These are phyloP conservation scores for Sebastolobus altivelis DNA, from an alignment of 2,797 vertebrate species.

Conservation along the genomic window DNA sequence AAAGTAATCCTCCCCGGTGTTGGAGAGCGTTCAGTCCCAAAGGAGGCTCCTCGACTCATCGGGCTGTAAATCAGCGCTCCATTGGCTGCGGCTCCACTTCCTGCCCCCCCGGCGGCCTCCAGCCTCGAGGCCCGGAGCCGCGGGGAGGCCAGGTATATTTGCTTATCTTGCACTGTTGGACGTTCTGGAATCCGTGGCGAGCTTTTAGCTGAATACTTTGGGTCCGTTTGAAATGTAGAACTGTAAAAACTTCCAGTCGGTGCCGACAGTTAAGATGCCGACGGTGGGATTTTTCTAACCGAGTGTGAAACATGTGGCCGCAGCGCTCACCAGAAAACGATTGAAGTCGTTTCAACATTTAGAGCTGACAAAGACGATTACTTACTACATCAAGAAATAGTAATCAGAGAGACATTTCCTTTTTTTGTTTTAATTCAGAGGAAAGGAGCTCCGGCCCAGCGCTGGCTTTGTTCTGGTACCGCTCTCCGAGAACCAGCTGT, in stretches of 20 bases:
- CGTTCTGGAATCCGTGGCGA: constrained; percentile 15
- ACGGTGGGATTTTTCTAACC: constrained; percentile 39
- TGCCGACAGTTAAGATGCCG: constrained; percentile 19
- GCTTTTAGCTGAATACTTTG: constrained; percentile 21
- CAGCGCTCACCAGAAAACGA: background rate
- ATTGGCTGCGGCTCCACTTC: constrained; percentile 39
- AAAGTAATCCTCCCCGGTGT: constrained; percentile 41
- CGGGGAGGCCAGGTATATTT: constrained; percentile 30
- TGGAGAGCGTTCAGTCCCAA: constrained; percentile 41
- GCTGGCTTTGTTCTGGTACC: constrained; percentile 7
- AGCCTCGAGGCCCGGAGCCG: background rate
- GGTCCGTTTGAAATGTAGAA: constrained; percentile 34
- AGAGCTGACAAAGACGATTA: constrained; percentile 39
- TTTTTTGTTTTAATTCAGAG: constrained; percentile 20
- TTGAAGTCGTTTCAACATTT: constrained; percentile 44
- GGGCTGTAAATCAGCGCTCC: constrained; percentile 68
- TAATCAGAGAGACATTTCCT: constrained; percentile 53
- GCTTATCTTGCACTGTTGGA: constrained; percentile 45
- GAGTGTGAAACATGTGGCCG: constrained; percentile 46
- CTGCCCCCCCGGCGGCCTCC: constrained; percentile 27
- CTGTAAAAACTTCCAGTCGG: constrained; percentile 21
- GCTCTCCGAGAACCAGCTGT: constrained; percentile 20
- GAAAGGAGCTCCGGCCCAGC: constrained; percentile 10
- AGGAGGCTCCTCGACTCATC: constrained; percentile 62
- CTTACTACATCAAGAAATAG: constrained; percentile 18